Conservation (phyloP, 2,113 vertebrate genomes). For the Apistogramma diplotaenia region DNA sequence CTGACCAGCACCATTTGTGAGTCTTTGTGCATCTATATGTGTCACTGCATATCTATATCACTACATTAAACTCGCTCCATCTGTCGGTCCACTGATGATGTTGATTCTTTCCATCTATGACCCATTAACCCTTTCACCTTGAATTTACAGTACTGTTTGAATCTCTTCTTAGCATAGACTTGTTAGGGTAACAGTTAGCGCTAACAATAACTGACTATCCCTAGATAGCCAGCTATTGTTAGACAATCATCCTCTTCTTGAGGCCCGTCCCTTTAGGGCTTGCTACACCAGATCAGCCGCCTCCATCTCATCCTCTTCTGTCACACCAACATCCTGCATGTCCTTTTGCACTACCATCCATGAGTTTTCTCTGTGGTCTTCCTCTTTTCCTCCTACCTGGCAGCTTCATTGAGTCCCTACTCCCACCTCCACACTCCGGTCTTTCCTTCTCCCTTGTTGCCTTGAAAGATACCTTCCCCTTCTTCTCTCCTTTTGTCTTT, state of each 20-base stretch:
- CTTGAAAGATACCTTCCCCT: too few species aligned
- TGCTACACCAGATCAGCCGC: background rate
- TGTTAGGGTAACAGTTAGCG: background rate
- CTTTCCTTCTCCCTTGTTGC: too few species aligned
- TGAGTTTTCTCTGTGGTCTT: background rate
- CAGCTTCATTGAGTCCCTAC: too few species aligned
- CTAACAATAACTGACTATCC: background rate
- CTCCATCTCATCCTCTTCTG: background rate
- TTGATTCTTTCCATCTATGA: background rate
- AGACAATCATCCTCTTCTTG: background rate
- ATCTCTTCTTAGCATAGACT: background rate
- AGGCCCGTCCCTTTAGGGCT: background rate
- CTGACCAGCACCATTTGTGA: background rate
- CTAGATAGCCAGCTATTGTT: background rate
- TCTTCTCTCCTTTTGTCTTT: too few species aligned
- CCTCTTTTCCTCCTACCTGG: too few species aligned
- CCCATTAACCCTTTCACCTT: background rate
- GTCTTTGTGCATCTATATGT: slow-evolving; percentile 9
- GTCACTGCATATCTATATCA: background rate
- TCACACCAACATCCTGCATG: background rate
- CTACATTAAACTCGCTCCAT: background rate
- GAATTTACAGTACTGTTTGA: background rate
- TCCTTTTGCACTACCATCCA: background rate
- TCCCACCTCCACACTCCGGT: too few species aligned
- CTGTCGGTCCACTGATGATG: background rate